A percentile compares a stretch with the other conserved stretches of the same genome.
Conservation (phyloP, 2,113 vertebrate genomes). For the Hippocampus comes region DNA sequence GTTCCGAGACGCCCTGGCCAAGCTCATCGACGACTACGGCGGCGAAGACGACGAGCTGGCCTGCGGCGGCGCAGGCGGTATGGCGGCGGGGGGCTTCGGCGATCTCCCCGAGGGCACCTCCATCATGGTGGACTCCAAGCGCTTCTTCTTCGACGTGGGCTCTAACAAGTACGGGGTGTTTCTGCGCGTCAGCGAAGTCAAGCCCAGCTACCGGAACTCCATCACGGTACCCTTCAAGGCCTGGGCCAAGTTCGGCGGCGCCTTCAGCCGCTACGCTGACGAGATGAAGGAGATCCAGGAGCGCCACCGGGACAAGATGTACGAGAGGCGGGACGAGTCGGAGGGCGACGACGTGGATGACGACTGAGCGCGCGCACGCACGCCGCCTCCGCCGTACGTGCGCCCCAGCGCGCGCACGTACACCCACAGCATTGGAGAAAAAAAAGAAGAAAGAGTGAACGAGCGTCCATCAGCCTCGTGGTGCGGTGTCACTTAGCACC, state of each 20-base stretch:
- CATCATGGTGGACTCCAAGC: constrained; percentile 93
- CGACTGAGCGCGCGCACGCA: constrained; percentile 68
- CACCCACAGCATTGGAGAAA: not conserved
- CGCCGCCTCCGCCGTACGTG: not conserved
- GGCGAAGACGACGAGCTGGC: constrained; percentile 87
- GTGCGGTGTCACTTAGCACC: not conserved
- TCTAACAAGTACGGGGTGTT: constrained; percentile 98
- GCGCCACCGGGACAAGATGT: constrained; percentile 86
- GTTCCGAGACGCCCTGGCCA: constrained; percentile 90
- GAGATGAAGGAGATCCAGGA: constrained; percentile 99
- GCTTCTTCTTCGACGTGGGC: constrained; percentile 96
- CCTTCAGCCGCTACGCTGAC: constrained; percentile 90
- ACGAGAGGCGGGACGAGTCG: constrained; percentile 88
- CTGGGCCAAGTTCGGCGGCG: constrained; percentile 93
- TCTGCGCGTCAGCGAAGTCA: constrained; percentile 93
- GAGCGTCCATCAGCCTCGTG: constrained; percentile 1
- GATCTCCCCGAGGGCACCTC: constrained; percentile 94
- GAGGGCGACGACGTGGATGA: constrained; percentile 92
- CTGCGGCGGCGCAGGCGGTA: constrained; percentile 70
- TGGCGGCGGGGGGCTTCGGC: constrained; percentile 74
- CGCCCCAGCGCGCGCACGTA: not conserved
- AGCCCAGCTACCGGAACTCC: constrained; percentile 95
- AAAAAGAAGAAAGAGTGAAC: not conserved
- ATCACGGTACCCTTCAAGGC: constrained; percentile 96
- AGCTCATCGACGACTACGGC: constrained; percentile 93